Percentiles rank a stretch among this genome's conserved stretches.
These are phyloP conservation scores for Epinephelus awoara DNA, from an alignment of 2,797 vertebrate species.

Conservation along the genomic window DNA sequence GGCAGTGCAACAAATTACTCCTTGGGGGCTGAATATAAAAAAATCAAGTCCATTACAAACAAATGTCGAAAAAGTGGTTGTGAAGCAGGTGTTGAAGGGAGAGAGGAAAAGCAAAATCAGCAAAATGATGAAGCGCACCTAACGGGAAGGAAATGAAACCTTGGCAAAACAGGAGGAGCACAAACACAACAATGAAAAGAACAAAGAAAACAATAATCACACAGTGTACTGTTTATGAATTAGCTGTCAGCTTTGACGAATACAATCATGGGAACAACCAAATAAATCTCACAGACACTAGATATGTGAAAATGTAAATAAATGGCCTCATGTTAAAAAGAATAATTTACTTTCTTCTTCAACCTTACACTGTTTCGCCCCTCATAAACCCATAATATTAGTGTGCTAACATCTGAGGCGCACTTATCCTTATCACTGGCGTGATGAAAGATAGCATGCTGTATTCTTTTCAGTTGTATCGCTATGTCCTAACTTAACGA, in stretches of 20 bases:
- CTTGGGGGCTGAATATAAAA: background rate
- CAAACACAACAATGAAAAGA: background rate
- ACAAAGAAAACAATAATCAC: background rate
- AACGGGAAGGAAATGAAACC: conserved; percentile 2
- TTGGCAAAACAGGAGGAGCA: background rate
- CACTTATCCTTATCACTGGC: no score
- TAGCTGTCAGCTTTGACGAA: background rate
- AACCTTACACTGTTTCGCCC: background rate
- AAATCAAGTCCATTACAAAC: conserved; percentile 5
- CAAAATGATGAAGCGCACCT: background rate
- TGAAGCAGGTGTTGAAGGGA: background rate
- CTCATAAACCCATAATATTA: background rate
- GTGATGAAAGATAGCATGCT: no score
- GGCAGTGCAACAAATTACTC: conserved; percentile 8
- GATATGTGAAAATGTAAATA: background rate
- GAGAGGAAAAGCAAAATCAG: background rate
- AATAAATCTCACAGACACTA: background rate
- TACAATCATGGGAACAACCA: background rate
- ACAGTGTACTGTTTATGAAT: background rate
- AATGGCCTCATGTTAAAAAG: background rate
- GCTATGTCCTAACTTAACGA: no score
- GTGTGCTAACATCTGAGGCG: no score
- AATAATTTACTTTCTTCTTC: background rate
- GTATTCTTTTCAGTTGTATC: no score
- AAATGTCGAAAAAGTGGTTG: background rate